A percentile compares a stretch with the other conserved stretches of the same genome.
These are phyloP conservation scores for Philaethria dido DNA, from an alignment of 2,888 invertebrate species.

Conservation along the genomic window DNA sequence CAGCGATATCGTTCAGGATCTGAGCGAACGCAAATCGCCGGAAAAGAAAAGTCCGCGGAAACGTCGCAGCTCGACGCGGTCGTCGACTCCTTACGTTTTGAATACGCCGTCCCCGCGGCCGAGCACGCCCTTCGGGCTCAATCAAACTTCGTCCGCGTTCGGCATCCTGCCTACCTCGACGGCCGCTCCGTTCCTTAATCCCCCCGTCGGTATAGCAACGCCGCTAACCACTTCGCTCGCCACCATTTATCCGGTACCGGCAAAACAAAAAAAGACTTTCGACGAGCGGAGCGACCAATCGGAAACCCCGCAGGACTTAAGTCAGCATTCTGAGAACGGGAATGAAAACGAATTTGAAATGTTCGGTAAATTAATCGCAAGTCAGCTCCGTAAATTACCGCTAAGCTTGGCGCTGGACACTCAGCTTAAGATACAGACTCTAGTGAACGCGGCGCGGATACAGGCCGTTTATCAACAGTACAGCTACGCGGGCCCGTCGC, in stretches of 20 bases:
- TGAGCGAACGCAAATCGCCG: conserved; percentile 77
- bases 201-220: conserved; percentile 78
- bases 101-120: conserved; percentile 79
- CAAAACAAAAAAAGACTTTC: conserved; percentile 73
- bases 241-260: conserved; percentile 72
- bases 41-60: conserved; percentile 78
- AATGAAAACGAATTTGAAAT: conserved; percentile 80
- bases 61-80: conserved; percentile 76
- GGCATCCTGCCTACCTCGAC: conserved; percentile 71
- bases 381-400: conserved; percentile 75
- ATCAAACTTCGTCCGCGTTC: conserved; percentile 66
- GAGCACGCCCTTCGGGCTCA: conserved; percentile 74
- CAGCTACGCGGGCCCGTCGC: conserved; percentile 77
- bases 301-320: conserved; percentile 74
- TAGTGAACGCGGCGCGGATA: conserved; percentile 76
- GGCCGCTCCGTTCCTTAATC: conserved; percentile 72
- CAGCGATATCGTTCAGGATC: conserved; percentile 77
- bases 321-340: conserved; percentile 75
- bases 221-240: conserved; percentile 76
- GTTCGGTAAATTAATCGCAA: conserved; percentile 79
- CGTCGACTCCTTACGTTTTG: conserved; percentile 75
- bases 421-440: conserved; percentile 76
- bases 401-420: conserved; percentile 76
- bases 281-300: conserved; percentile 66
- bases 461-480: conserved; percentile 80